Conservation (phyloP, 2,797 vertebrate species). For the Aeoliscus strigatus region DNA sequence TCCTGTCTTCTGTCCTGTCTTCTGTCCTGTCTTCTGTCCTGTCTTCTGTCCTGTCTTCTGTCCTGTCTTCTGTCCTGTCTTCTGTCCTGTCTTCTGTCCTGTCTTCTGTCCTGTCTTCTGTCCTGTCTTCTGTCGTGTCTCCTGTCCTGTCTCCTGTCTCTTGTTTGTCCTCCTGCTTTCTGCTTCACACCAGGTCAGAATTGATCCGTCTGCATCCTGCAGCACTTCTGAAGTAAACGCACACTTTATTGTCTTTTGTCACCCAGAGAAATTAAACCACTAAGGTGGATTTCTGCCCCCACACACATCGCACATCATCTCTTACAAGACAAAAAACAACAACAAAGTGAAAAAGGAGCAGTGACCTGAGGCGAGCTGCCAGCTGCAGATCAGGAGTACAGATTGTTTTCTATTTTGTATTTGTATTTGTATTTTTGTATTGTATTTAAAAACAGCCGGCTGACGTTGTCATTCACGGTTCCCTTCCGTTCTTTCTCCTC, state of each 20-base stretch:
- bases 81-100: no score
- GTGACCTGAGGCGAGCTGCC: slow-evolving; percentile 36
- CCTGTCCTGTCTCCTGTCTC: no score
- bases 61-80: no score
- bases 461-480: background rate
- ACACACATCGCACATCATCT: no score
- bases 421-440: no score
- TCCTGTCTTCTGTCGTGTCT: no score
- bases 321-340: no score
- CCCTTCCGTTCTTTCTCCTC: background rate
- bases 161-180: slow-evolving; percentile 14
- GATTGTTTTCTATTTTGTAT: background rate
- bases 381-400: slow-evolving; percentile 27
- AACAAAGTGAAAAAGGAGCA: slow-evolving; percentile 10
- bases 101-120: no score
- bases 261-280: slow-evolving; percentile 57
- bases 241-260: slow-evolving; percentile 50
- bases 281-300: slow-evolving; percentile 22
- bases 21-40: no score
- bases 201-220: slow-evolving; percentile 54
- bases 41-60: no score
- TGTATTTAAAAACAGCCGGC: slow-evolving; percentile 17
- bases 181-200: slow-evolving; percentile 48
- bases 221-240: slow-evolving; percentile 55
- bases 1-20: no score